Conservation (phyloP, 2,797 vertebrate genomes). For the Otolemur crassicaudatus region DNA sequence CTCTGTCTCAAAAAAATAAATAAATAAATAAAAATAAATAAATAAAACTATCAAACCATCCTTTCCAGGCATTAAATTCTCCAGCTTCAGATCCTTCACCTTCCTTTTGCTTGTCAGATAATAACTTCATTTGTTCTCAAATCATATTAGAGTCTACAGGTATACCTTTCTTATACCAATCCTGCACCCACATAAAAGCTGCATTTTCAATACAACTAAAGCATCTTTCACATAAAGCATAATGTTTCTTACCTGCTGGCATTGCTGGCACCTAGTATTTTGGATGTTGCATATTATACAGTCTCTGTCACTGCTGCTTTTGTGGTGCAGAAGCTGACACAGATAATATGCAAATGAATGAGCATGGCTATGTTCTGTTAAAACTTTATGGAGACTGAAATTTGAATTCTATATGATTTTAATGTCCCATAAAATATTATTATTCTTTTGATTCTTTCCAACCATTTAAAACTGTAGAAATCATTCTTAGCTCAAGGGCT, state of each 20-base stretch:
- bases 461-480: background rate
- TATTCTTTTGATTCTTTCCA: background rate
- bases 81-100: background rate
- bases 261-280: background rate
- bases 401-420: background rate
- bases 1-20: too few relatives aligned
- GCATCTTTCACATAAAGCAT: background rate
- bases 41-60: background rate
- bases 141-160: background rate
- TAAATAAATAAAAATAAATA: too few relatives aligned
- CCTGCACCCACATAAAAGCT: background rate
- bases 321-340: background rate
- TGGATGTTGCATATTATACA: background rate
- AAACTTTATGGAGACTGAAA: background rate
- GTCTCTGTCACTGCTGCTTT: background rate
- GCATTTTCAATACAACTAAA: background rate
- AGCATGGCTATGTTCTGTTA: background rate
- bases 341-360: background rate
- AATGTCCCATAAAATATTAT: background rate
- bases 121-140: background rate
- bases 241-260: background rate
- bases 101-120: background rate
- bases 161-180: background rate
- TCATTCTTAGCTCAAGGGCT: background rate
- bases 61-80: background rate